Base-by-base conservation (phyloP, 2,797 vertebrate species). In the Ibycter americanus region DNA sequence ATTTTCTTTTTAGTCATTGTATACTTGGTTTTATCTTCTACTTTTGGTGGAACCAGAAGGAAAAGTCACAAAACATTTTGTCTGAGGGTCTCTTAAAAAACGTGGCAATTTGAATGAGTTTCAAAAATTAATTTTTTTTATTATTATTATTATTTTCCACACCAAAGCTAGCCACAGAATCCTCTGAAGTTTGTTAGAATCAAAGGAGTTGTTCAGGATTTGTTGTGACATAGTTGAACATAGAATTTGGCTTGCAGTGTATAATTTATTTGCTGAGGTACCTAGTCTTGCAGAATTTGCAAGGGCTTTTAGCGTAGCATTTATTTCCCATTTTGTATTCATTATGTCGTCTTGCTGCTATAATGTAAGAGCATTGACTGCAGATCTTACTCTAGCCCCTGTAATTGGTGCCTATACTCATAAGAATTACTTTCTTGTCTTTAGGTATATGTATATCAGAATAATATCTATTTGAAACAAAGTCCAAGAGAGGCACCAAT, bases 371-470 rank as follows among this genome's bases (percentile, higher is more conserved):
- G 4, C 62, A 42, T 8, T 83, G 55, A 66, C 72, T 90, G 21
- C 49, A 72, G 40, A 79, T 62, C 31, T 66, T 61, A 32, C 26
- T 42, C 18, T 87, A 58, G 71, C 62, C 36, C 62, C 83, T 73
- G 61, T 56, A 59, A 58, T 16, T 85, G 74, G 42, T 90, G 34
- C 34, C 16, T 42, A 36, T 82, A 65, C 11, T 66, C 31, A 66
- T 87, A 72, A 92, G 26, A 87, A 93, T 81, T 46, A 47, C n/a
- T 82, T 56, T 71, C 54, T 66, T 51, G 22, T 84, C 82, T 96
- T 82, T 94, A 99, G 99, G 99, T 97, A 5, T 99, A 99, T 72
- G 98, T 99, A 34, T 98, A 98, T 96, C 96, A 99, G 95, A 99
- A 98, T 97, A 99, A 99, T 92, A 98, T 99, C 85, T 99, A 99